Evolutionary conservation across 2,797 vertebrate species (phyloP), one percentile per base, ranked within the genome.

Genomic region (Chiroxiphia lanceolata): DNA sequence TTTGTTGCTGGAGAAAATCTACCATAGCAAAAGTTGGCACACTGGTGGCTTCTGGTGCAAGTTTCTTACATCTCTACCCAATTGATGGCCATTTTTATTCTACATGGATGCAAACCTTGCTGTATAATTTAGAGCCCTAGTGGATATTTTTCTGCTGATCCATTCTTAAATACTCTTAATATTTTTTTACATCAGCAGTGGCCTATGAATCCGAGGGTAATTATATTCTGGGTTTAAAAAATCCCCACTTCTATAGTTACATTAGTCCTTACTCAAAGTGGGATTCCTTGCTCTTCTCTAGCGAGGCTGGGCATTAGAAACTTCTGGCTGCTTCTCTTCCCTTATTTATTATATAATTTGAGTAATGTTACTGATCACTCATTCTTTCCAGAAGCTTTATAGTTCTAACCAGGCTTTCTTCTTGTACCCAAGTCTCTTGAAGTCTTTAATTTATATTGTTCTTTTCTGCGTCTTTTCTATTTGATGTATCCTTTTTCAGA

Each of bases 401-500:
- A 84, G 40, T 91, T 86, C 33, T 94, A 91, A 87, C 16, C 12
- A 70, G 80, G 74, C 71, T 94, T 94, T 96, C 94, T 86, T 94
- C 93, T 92, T 91, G 61, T 91, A 57, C 57, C 16, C 31, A 51
- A 68, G 59, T 84, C 63, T 87, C 89, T 90, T 88, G 47, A 79
- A 59, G 59, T 78, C 85, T 97, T 94, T 93, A 90, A 95, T 84
- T 94, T 83, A 72, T 48, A 47, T 93, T 94, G n/a, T 94, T 87
- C 94, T 95, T 96, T 80, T 97, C 88, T 95, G 89, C 89, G 63
- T 96, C 95, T 96, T 94, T 97, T 96, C 96, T 96, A 84, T 94
- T 96, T 96, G 95, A 85, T 96, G 89, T 96, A 96, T 97, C 95
- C 96, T 97, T 97, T 96, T 97, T 90, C 96, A 97, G 95, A 96